Base-by-base conservation (phyloP, 2,888 invertebrate species). In the Cataglyphis rosenhaueri region DNA sequence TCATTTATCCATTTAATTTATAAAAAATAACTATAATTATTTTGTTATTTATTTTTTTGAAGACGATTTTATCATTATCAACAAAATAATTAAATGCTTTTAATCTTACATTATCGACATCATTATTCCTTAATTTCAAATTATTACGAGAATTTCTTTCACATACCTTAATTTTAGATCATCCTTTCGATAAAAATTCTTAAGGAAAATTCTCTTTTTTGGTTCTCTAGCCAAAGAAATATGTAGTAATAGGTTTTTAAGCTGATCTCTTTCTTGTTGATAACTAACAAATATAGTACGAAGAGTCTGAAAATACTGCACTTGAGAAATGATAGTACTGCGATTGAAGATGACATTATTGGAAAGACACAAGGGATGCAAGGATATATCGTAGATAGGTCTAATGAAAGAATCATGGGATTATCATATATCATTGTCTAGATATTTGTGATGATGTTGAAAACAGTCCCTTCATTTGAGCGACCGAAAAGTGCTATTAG, bases 401-500 rank as follows among this genome's bases (percentile, higher is more conserved):
- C n/a, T 29, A 44, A 81, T 15, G 38, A 78, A 62, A 35, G 25
- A 78, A 75, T 5, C 57, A 57, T 21, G 76, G 62, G 38, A 78
- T 75, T 57, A 25, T 25, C 25, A 25, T 25, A 68, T 75, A 83
- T 64, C 44, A 57, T 65, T 41, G 25, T 76, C 73, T 74, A 74
- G 29, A 21, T 75, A 74, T 66, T 84, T 57, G 32, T 81, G 68
- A 74, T 70, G 21, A 70, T 71, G 38, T 81, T 41, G 55, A 21
- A 81, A 62, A 74, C 76, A 75, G 48, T 59, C 81, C 61, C 75
- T 73, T 86, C 79, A 75, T 79, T 83, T 71, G 76, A 71, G 29
- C 79, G 84, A 79, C 79, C 83, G 83, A 86, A 85, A 88, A 91
- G 85, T 88, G 88, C 88, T 90, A 88, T 88, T 88, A 89, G 87